Evolutionary conservation across 1,140 invertebrate species (phyloP).

Genomic region (Acyrthosiphon pisum): DNA sequence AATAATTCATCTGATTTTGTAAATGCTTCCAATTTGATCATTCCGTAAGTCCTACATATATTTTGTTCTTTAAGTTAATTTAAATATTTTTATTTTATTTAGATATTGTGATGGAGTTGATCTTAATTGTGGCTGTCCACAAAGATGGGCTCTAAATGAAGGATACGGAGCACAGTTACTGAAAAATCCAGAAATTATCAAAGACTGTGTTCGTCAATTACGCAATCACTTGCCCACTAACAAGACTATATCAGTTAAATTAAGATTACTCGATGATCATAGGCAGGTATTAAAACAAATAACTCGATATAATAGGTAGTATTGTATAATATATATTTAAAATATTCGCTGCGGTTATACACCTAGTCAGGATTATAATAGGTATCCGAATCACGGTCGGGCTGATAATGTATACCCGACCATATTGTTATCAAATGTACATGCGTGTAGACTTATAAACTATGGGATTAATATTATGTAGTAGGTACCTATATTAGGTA

Average conservation of each 20-base stretch:
- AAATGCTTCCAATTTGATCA: slow-evolving; percentile 81
- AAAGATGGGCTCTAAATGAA: slow-evolving; percentile 91
- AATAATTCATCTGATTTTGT: slow-evolving; percentile 84
- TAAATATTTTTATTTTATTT: slow-evolving; percentile 60
- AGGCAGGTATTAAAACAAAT: slow-evolving; percentile 60
- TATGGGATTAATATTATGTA: too few relatives aligned
- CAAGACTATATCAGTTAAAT: slow-evolving; percentile 89
- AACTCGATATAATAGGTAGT: background rate
- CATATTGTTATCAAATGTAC: too few relatives aligned
- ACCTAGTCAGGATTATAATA: too few relatives aligned
- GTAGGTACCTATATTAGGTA: too few relatives aligned
- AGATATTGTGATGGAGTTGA: slow-evolving; percentile 89
- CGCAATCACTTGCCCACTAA: slow-evolving; percentile 72
- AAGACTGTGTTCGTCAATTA: slow-evolving; percentile 80
- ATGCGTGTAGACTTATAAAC: too few relatives aligned
- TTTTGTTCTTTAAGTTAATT: slow-evolving; percentile 41
- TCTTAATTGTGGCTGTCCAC: slow-evolving; percentile 96
- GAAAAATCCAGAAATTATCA: slow-evolving; percentile 82
- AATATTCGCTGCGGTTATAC: too few relatives aligned
- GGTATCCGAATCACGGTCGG: too few relatives aligned
- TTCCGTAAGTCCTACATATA: slow-evolving; percentile 70
- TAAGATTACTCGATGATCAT: slow-evolving; percentile 75
- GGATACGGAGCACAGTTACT: slow-evolving; percentile 88
- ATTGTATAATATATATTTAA: background rate
- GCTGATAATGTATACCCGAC: too few relatives aligned